Evolutionary conservation across 2,113 vertebrate genomes (phyloP).

Genomic region (Castor canadensis): DNA sequence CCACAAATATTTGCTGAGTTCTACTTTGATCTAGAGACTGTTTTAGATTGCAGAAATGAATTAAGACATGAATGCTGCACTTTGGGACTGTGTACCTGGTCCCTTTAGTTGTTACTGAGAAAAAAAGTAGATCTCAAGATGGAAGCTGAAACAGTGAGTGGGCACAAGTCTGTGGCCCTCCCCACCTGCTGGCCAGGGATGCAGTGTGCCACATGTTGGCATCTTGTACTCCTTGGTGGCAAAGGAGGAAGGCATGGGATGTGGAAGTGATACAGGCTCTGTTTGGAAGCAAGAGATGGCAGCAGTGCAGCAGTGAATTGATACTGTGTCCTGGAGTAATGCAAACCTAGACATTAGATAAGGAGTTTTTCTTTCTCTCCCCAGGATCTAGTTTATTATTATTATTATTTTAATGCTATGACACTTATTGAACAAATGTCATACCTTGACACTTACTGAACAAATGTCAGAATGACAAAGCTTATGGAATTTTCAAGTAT

Average conservation of each 20-base stretch:
- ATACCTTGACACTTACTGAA: not conserved
- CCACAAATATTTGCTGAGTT: slow-evolving; percentile 4
- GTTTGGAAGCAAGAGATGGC: not conserved
- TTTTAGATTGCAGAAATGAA: not conserved
- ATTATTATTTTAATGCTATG: no score
- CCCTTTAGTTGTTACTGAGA: not conserved
- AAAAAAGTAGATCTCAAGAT: not conserved
- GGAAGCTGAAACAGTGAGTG: not conserved
- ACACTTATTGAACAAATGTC: no score
- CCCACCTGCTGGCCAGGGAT: not conserved
- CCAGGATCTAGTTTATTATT: not conserved
- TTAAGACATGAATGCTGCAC: not conserved
- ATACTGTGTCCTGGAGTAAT: not conserved
- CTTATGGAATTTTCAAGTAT: not conserved
- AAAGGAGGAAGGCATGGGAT: not conserved
- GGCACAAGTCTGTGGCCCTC: not conserved
- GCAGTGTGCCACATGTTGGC: not conserved
- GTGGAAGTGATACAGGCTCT: not conserved
- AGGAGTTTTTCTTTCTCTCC: not conserved
- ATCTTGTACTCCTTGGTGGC: not conserved
- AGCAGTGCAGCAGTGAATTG: not conserved
- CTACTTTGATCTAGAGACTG: not conserved
- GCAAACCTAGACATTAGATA: not conserved
- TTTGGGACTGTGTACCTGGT: not conserved
- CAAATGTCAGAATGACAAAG: not conserved